Evolutionary conservation across 2,888 invertebrate species (phyloP).

Genomic region (Plutella xylostella): DNA sequence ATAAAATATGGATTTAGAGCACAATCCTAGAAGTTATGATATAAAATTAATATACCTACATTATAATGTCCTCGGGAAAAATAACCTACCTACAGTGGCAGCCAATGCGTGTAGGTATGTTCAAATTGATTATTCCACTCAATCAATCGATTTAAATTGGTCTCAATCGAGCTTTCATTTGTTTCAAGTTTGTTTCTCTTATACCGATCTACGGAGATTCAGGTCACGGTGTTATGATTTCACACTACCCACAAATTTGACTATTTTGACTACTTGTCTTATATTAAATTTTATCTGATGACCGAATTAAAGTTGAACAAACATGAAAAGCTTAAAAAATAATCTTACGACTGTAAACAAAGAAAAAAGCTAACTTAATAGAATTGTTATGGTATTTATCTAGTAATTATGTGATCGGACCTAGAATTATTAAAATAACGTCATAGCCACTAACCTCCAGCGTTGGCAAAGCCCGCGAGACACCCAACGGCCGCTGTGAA

Average conservation of each 20-base stretch:
- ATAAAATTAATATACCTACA: background rate
- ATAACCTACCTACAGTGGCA: background rate
- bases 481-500: constrained; percentile 40
- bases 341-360: background rate
- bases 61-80: background rate
- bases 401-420: background rate
- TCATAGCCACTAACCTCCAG: constrained; percentile 36
- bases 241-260: background rate
- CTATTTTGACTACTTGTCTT: background rate
- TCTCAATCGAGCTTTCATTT: constrained; percentile 32
- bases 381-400: background rate
- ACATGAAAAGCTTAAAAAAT: background rate
- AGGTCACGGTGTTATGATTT: background rate
- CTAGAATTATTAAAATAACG: background rate
- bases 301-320: background rate
- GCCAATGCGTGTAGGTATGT: no score
- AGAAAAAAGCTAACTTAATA: background rate
- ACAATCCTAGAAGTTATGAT: background rate
- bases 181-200: constrained; percentile 18
- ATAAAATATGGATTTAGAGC: background rate
- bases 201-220: background rate
- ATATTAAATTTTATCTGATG: background rate
- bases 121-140: background rate
- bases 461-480: constrained; percentile 34
- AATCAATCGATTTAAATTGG: constrained; percentile 27